Evolutionary conservation across 2,113 vertebrate species (phyloP).

Genomic region (Tricholaema leucomelas): DNA sequence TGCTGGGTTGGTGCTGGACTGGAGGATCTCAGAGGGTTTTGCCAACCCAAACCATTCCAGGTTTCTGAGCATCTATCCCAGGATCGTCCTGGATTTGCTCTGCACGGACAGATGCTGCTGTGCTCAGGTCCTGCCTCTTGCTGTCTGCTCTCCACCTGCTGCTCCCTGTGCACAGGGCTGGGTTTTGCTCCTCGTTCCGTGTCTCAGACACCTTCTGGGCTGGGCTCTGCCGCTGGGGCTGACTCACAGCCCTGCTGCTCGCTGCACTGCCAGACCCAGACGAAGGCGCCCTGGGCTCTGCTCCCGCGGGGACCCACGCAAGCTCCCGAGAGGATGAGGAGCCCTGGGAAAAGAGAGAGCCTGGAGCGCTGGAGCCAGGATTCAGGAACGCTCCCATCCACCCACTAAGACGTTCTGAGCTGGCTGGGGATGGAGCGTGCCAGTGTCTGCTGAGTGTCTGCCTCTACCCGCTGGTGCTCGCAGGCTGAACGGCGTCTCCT

Average conservation of each 20-base stretch:
- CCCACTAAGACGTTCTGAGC: background rate
- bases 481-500: rapidly evolving
- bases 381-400: background rate
- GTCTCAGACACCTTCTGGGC: slow-evolving; percentile 30
- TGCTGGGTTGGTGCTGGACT: no score
- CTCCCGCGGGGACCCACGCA: background rate
- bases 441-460: background rate
- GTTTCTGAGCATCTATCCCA: no score
- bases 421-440: rapidly evolving
- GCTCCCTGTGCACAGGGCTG: background rate
- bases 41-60: no score
- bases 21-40: no score
- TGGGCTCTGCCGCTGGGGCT: background rate
- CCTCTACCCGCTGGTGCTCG: background rate
- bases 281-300: rapidly evolving
- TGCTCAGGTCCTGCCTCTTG: background rate
- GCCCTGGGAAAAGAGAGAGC: background rate
- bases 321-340: rapidly evolving
- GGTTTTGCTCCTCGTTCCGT: background rate
- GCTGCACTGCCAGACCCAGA: rapidly evolving
- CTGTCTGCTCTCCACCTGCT: background rate
- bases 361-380: rapidly evolving
- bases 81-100: rapidly evolving
- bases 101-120: rapidly evolving
- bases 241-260: background rate